Evolutionary conservation across 2,888 invertebrate species (phyloP), one percentile per base, ranked within the genome.

Genomic region (Andricus quercusramuli): DNA sequence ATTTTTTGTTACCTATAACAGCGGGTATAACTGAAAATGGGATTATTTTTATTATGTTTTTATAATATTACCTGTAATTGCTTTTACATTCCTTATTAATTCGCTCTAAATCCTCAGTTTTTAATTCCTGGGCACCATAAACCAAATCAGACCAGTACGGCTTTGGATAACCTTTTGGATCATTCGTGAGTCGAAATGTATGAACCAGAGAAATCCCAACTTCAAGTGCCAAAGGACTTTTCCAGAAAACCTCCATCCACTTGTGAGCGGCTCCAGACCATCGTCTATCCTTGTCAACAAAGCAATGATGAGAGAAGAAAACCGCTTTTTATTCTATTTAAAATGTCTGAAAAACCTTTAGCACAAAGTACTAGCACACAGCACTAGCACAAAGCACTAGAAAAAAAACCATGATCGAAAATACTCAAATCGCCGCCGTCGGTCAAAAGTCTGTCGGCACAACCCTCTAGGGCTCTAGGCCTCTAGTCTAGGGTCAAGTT

Each of bases 201-300:
- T 94, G 94, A 65, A 94, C 32, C 13, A 95, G 88, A 66, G 92
- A 93, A 41, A 94, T 89, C 1, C 95, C 95, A 20, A 93, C 93
- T 82, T 94, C 93, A 9, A 83, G 29, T 6, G 90, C 87, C 22
- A 89, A 65, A 2, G 88, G 89, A 88, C 95, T 93, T 88, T 93
- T 93, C 96, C 95, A 96, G 86, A 94, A 93, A 84, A 94, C 76
- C 78, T 90, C 88, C 80, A 92, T 77, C 92, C 91, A 92, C 88
- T 90, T 84, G 83, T 89, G 85, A 91, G 91, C 90, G 90, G 90
- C 51, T 84, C 87, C 85, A 77, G 88, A 83, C 91, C 92, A 92
- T 47, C 85, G 83, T 51, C 91, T 92, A 41, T 66, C n/a, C 17
- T 68, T 67, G 44, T 15, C 44, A 47, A 47, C 15, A 47, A 17